Evolutionary conservation across 2,797 vertebrate species (phyloP).

Genomic region (Xenentodon cancila): DNA sequence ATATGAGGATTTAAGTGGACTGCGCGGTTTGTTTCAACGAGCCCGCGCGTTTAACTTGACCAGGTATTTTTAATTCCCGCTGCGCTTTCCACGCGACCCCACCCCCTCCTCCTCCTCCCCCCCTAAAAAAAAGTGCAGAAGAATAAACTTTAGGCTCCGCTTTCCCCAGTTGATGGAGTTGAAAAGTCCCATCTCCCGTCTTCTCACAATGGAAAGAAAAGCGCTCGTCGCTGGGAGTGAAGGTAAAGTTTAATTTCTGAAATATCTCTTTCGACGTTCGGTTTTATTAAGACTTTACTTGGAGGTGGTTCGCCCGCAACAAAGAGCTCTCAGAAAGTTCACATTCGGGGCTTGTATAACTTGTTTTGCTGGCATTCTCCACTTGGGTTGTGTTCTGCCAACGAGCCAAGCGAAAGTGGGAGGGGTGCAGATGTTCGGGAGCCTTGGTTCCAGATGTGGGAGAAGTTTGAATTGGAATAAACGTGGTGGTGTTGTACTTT

Average conservation of each 20-base stretch:
- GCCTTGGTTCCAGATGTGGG: conserved; percentile 81
- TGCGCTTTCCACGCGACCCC: conserved; percentile 9
- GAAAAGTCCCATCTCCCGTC: conserved; percentile 71
- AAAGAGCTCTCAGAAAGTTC: conserved; percentile 25
- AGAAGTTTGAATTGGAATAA: conserved; percentile 51
- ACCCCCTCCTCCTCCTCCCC: too few relatives aligned
- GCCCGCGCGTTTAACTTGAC: conserved; percentile 16
- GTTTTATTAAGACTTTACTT: not conserved
- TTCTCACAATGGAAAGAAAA: conserved; percentile 76
- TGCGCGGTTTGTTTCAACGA: conserved; percentile 27
- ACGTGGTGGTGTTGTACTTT: conserved; percentile 26
- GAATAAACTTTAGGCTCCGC: conserved; percentile 56
- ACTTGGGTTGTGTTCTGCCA: conserved; percentile 72
- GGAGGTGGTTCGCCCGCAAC: not conserved
- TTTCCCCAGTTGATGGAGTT: conserved; percentile 77
- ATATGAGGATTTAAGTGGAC: conserved; percentile 71
- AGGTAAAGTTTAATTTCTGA: conserved; percentile 70
- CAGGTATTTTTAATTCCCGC: conserved; percentile 20
- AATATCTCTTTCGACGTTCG: conserved; percentile 6
- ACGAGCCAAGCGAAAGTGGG: conserved; percentile 79
- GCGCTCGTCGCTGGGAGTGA: conserved; percentile 65
- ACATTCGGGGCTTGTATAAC: conserved; percentile 77
- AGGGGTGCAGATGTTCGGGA: conserved; percentile 80
- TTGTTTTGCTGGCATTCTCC: conserved; percentile 81
- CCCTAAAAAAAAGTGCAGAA: conserved; percentile 22